Conservation (phyloP, 2,113 vertebrate species). For the Caloenas nicobarica region DNA sequence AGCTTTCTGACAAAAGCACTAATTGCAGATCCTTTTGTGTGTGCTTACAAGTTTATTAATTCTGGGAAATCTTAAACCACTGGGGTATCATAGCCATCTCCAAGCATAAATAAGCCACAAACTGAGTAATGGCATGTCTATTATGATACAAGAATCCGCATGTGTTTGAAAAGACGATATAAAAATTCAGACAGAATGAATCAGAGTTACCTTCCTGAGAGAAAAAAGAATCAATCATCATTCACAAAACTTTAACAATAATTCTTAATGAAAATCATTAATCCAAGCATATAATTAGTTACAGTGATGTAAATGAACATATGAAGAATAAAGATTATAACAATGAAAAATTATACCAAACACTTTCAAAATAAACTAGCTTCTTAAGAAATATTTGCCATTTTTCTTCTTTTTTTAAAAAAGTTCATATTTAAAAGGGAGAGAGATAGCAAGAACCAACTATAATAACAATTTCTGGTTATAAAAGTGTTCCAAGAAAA, state of each 20-base stretch:
- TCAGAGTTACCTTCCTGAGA: not conserved
- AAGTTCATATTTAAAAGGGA: not conserved
- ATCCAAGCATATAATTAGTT: not conserved
- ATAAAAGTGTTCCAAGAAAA: not conserved
- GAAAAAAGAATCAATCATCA: not conserved
- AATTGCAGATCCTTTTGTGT: not conserved
- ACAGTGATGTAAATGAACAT: not conserved
- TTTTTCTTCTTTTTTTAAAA: not conserved
- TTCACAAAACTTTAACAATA: not conserved
- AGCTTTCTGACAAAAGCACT: not conserved
- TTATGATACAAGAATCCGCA: not conserved
- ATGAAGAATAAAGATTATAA: not conserved
- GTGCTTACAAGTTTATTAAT: not conserved
- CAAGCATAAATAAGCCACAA: not conserved
- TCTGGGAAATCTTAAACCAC: slow-evolving; percentile 2
- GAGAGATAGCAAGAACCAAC: not conserved
- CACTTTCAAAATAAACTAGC: not conserved
- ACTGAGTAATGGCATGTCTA: not conserved
- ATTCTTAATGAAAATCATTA: not conserved
- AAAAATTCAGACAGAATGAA: not conserved
- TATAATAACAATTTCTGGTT: not conserved
- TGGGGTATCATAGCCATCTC: not conserved
- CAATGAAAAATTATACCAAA: not conserved
- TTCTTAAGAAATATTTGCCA: not conserved
- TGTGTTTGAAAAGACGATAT: not conserved